A percentile compares a stretch with the other conserved stretches of the same genome.
phyloP scores from a whole-genome alignment of 2,797 vertebrate species.

The Onychomys arenicola region DNA sequence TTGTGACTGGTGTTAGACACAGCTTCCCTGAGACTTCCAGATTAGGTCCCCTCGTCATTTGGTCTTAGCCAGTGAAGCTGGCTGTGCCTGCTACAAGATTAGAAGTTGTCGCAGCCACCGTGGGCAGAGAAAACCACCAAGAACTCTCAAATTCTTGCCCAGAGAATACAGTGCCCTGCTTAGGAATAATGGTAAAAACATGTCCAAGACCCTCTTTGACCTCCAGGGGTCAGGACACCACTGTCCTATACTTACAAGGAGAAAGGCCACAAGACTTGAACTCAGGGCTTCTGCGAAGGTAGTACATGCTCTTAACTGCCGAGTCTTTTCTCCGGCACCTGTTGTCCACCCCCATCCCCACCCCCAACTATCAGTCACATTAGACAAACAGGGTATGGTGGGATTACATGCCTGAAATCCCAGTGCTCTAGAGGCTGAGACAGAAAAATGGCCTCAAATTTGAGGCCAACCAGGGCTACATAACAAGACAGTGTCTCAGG shows the following conservation, averaged over 20 bases:
- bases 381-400: not conserved
- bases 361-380: not conserved
- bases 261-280: not conserved
- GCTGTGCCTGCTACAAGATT: not conserved
- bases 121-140: not conserved
- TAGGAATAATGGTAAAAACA: not conserved
- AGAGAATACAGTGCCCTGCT: not conserved
- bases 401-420: not conserved
- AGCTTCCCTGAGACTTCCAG: not conserved
- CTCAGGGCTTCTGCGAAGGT: not conserved
- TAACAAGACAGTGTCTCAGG: not conserved
- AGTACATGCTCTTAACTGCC: not conserved
- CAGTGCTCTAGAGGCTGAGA: not conserved
- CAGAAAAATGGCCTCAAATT: not conserved
- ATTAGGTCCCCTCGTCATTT: not conserved
- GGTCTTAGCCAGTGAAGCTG: not conserved
- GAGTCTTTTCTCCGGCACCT: too few relatives aligned
- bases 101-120: not conserved
- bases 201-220: not conserved
- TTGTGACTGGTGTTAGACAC: not conserved
- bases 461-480: not conserved
- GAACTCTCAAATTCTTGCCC: not conserved
- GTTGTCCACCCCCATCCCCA: too few relatives aligned
- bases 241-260: not conserved
- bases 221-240: conserved; percentile 1